Evolutionary conservation across 1,140 invertebrate genomes (phyloP).

Genomic region (Temnothorax longispinosus): DNA sequence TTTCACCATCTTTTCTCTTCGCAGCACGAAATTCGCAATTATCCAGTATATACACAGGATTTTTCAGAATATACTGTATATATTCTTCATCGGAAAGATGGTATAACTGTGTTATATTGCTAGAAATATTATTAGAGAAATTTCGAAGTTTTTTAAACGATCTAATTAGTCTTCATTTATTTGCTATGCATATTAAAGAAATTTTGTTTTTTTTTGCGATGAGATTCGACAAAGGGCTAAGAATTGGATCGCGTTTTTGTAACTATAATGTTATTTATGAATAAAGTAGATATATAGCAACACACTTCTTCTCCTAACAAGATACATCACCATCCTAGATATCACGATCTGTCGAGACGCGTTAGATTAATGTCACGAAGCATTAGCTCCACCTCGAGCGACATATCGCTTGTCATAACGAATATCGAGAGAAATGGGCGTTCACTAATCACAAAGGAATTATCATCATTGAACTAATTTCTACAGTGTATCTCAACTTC

Average conservation of each 20-base stretch:
- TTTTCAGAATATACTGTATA: not conserved
- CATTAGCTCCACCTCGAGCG: too few relatives aligned
- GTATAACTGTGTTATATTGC: not conserved
- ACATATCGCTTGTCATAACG: not conserved
- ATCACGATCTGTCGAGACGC: not conserved
- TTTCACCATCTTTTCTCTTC: not conserved
- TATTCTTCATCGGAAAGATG: not conserved
- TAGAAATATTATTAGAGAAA: too few relatives aligned
- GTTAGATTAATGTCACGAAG: too few relatives aligned
- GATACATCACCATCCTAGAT: slow-evolving; percentile 30
- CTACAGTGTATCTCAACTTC: not conserved
- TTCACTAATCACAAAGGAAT: not conserved
- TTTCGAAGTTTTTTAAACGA: not conserved
- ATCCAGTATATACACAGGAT: not conserved
- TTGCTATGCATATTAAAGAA: not conserved
- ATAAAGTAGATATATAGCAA: too few relatives aligned
- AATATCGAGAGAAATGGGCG: not conserved
- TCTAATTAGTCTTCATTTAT: not conserved
- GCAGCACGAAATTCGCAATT: not conserved
- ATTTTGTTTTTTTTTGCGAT: too few relatives aligned
- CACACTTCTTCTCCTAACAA: not conserved
- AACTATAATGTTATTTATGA: not conserved
- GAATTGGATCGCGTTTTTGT: not conserved
- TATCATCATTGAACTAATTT: not conserved
- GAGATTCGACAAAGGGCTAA: too few relatives aligned